phyloP scores from a whole-genome alignment of 2,797 vertebrate genomes.

The Manis crassicaudata region DNA sequence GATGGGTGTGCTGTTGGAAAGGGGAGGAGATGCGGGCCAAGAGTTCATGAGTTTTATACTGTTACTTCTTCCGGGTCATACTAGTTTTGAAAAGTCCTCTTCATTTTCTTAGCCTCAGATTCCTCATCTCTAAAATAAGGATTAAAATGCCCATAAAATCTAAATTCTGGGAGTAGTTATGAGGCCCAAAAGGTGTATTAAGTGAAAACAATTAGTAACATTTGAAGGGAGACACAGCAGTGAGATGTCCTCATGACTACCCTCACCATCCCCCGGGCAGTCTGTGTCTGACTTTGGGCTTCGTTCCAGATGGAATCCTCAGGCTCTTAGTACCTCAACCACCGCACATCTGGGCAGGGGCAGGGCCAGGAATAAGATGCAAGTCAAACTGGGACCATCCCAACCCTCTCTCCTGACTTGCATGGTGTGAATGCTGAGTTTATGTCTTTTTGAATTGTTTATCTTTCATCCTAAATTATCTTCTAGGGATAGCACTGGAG shows the following conservation, averaged over 20 bases:
- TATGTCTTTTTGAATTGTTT: not conserved
- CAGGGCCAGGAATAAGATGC: not conserved
- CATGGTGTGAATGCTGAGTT: not conserved
- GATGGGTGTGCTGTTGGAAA: not conserved
- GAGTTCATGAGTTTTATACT: not conserved
- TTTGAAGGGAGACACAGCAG: not conserved
- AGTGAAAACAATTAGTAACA: not conserved
- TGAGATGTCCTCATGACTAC: not conserved
- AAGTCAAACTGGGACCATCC: not conserved
- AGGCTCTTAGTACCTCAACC: not conserved
- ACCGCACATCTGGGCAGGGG: not conserved
- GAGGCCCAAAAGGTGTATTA: not conserved
- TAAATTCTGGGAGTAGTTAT: not conserved
- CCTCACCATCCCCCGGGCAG: not conserved
- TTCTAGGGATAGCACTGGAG: not conserved
- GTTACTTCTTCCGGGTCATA: not conserved
- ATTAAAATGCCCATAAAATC: not conserved
- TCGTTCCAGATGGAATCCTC: not conserved
- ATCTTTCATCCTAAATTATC: not conserved
- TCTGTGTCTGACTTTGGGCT: not conserved
- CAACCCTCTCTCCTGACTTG: not conserved
- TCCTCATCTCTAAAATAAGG: not conserved
- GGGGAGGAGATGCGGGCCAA: not conserved
- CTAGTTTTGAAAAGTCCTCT: not conserved
- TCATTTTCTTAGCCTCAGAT: not conserved